These are phyloP conservation scores for Strigamia transsilvanica DNA, from an alignment of 2,888 invertebrate species.

Conservation along the genomic window DNA sequence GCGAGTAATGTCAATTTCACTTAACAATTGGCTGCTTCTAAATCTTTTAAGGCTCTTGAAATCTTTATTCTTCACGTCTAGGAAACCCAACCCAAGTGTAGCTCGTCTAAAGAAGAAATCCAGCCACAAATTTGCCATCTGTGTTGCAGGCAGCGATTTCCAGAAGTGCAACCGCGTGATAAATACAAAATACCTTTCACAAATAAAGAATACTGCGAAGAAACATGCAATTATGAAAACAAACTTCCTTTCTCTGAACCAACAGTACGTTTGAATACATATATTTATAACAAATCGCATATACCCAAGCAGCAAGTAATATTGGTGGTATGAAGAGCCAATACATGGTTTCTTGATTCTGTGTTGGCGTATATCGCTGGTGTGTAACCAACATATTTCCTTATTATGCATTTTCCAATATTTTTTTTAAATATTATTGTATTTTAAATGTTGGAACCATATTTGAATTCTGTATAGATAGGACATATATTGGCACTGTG, in stretches of 20 bases:
- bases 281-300: neutral
- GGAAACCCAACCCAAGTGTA: neutral
- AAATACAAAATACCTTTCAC: neutral
- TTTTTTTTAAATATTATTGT: too few species aligned
- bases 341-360: too few species aligned
- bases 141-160: neutral
- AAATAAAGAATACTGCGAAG: neutral
- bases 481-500: too few species aligned
- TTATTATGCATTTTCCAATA: too few species aligned
- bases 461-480: too few species aligned
- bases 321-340: too few species aligned
- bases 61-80: constrained; percentile 2
- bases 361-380: too few species aligned
- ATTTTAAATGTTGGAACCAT: too few species aligned
- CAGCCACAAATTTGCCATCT: constrained; percentile 14
- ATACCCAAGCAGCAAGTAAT: too few species aligned
- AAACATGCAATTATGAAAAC: neutral
- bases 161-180: neutral
- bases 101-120: neutral
- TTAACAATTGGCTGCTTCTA: constrained; percentile 14
- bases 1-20: constrained; percentile 28
- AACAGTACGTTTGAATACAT: neutral
- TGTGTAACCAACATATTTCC: too few species aligned
- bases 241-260: neutral
- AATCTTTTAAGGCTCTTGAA: constrained; percentile 31